A percentile compares a stretch with the other conserved stretches of the same genome.
These are phyloP conservation scores for Romanogobio albipinnatus DNA, from an alignment of 2,113 vertebrate genomes.

Conservation along the genomic window DNA sequence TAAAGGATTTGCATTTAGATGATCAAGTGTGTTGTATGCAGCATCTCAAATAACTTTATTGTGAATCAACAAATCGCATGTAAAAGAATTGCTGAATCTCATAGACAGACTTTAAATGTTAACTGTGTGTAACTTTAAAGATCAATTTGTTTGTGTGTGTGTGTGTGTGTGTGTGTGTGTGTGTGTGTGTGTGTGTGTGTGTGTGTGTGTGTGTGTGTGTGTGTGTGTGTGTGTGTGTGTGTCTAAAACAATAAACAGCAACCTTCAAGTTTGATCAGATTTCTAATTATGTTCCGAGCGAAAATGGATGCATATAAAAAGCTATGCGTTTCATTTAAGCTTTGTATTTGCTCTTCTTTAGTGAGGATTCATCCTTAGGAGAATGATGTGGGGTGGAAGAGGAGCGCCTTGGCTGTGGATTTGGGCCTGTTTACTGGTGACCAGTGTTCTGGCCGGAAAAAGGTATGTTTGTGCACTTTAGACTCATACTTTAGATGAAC, in stretches of 20 bases:
- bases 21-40: no score
- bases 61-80: neutral
- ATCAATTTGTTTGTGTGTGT: neutral
- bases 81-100: neutral
- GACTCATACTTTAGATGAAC: neutral
- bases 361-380: slow-evolving; percentile 80
- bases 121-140: neutral
- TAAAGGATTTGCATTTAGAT: neutral
- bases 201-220: no score
- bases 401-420: slow-evolving; percentile 80
- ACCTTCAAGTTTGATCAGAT: neutral
- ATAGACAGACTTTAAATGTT: neutral
- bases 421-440: slow-evolving; percentile 86
- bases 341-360: slow-evolving; percentile 70
- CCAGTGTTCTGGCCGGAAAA: slow-evolving; percentile 81
- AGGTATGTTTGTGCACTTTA: slow-evolving; percentile 80
- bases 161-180: no score
- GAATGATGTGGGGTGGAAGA: slow-evolving; percentile 84
- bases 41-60: neutral
- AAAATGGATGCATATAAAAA: neutral
- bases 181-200: no score
- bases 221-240: neutral
- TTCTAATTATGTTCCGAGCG: neutral
- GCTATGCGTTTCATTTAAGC: no score
- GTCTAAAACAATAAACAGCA: neutral